These are phyloP conservation scores for Prochilodus magdalenae DNA, from an alignment of 2,113 vertebrate genomes.

Conservation along the genomic window DNA sequence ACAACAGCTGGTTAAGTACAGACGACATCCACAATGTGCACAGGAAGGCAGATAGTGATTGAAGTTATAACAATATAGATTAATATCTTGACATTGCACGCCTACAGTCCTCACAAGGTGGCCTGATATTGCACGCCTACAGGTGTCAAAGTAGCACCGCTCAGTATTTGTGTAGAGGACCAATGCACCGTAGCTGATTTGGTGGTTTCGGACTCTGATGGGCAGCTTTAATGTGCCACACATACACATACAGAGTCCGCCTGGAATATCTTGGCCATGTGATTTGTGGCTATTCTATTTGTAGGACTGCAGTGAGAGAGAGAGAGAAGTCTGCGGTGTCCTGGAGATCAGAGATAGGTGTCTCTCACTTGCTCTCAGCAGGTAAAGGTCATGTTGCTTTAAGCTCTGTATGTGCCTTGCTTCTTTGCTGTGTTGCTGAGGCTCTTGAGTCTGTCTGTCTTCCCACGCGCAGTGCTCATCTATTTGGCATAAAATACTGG, in stretches of 20 bases:
- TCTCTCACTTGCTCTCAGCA: constrained; percentile 16
- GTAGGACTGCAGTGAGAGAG: constrained; percentile 54
- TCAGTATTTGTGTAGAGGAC: too few species aligned
- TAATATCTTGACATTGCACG: too few species aligned
- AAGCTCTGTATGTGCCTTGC: not conserved
- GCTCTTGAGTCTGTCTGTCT: not conserved
- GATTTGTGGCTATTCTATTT: constrained; percentile 77
- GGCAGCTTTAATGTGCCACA: constrained; percentile 23
- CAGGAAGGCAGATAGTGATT: not conserved
- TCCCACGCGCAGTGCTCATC: not conserved
- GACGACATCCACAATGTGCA: too few species aligned
- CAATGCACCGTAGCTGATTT: too few species aligned
- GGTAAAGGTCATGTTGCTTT: constrained; percentile 22
- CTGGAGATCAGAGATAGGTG: constrained; percentile 31
- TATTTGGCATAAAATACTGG: too few species aligned
- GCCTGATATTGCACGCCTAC: too few species aligned
- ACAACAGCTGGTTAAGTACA: too few species aligned
- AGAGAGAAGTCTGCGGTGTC: constrained; percentile 20
- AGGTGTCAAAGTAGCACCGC: too few species aligned
- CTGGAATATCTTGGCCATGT: constrained; percentile 76
- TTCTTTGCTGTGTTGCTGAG: not conserved
- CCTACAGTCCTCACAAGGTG: too few species aligned
- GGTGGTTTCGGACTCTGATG: constrained; percentile 9
- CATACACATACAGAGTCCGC: constrained; percentile 42
- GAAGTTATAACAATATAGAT: not conserved